Percentiles rank a stretch among this genome's conserved stretches.
phyloP scores from a whole-genome alignment of 2,797 vertebrate species.

The Falco biarmicus region DNA sequence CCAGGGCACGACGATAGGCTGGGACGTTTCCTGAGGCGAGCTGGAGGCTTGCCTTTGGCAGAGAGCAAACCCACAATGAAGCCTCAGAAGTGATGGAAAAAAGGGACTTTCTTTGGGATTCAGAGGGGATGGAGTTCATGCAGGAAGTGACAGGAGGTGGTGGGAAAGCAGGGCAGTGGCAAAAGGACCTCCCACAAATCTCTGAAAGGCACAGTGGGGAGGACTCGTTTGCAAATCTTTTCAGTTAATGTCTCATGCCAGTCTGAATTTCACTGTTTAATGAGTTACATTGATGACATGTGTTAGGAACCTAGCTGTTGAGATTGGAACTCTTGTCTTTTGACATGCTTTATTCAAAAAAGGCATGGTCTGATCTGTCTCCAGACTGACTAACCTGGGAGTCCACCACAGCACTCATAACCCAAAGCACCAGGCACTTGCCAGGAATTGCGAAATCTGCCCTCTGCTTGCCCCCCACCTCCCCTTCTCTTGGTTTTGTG shows the following conservation, averaged over 20 bases:
- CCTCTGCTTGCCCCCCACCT: neutral
- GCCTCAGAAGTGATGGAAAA: neutral
- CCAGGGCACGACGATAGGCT: neutral
- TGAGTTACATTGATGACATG: neutral
- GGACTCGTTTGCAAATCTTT: constrained; percentile 10
- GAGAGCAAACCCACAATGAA: constrained; percentile 12
- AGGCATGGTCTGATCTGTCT: neutral
- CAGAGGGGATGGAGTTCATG: neutral
- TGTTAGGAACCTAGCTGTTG: neutral
- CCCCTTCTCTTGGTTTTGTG: neutral
- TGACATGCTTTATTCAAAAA: neutral
- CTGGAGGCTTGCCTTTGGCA: constrained; percentile 29
- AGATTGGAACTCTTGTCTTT: neutral
- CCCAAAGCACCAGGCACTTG: neutral
- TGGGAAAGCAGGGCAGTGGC: neutral
- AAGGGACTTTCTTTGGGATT: constrained; percentile 6
- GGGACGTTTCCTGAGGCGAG: constrained; percentile 31
- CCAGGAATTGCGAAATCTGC: neutral
- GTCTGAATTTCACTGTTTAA: neutral
- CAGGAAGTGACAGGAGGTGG: constrained; percentile 8
- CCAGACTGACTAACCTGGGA: neutral
- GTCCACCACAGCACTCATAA: neutral
- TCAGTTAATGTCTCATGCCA: neutral
- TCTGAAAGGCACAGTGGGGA: constrained; percentile 41
- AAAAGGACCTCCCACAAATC: constrained; percentile 33